Evolutionary conservation across 1,140 invertebrate species (phyloP), one percentile per base, ranked within the genome.

Genomic region (Cecropterus lyciades): DNA sequence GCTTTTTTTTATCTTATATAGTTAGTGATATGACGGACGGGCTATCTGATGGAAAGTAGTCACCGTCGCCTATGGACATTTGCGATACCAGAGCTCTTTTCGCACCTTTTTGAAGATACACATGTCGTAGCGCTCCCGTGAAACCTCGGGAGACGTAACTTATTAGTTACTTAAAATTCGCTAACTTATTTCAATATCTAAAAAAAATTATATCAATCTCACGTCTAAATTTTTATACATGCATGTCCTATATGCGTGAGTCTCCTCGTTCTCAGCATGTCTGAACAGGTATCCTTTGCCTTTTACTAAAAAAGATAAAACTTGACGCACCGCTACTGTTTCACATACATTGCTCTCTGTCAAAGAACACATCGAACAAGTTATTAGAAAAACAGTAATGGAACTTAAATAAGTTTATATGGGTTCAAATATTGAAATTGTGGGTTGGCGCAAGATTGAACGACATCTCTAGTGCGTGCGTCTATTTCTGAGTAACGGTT

Each of bases 401-500:
- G 40, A 60, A 15, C 11, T 1, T 24, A 24, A 14, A 33, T 7
- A 17, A 8, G 0, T 0, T 13, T 30, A 9, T 10, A 30, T 59
- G n/a, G 11, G 10, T 15, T 20, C 15, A 8, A 59, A 17, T 13
- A 1, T 16, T 30, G 7, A 7, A 46, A 13, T 46, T 42, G 42
- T 15, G 16, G 20, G 46, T 46, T 30, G 56, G 56, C 40, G 42
- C 4, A 51, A 48, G 45, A 51, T 40, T 42, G 62, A 64, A 66
- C 51, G 45, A 66, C 69, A 55, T 65, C 17, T 24, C 48, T 42
- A 56, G 48, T 40, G 59, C 62, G 37, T 73, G 51, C 42, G 57
- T 63, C 60, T 16, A 15, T 64, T 65, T 55, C 52, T 67, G 67
- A 73, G 71, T 69, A 73, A 73, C 69, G 59, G 53, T 73, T 59